Base-by-base conservation (phyloP, 2,797 vertebrate genomes). In the Aphelocoma californica region DNA sequence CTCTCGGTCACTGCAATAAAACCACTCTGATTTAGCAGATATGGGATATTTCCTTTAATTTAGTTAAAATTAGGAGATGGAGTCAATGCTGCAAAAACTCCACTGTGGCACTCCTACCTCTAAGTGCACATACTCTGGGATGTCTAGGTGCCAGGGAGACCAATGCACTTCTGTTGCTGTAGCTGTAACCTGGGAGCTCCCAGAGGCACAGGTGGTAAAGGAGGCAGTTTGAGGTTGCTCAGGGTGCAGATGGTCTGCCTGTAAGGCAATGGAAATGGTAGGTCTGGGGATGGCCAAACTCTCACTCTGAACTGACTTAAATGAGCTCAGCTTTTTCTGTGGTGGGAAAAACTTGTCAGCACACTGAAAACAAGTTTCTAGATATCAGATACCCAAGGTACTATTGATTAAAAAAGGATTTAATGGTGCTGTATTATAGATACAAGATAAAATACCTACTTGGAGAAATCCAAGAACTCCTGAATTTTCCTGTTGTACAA, bases 201-300 rank as follows among this genome's bases (percentile, higher is more conserved):
- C 14, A 23, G 19, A 89, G 24, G 34, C 12, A 19, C 44, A 61
- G 47, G 29, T 31, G 54, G 6, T 13, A 38, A 79, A 79, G 29
- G 28, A 31, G 40, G 15, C 25, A 72, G 3, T 48, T 38, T 56
- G 47, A 32, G n/a, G 28, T 25, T 81, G 34, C 66, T 60, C 26
- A 10, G 66, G 16, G 61, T 62, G 16, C 31, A 79, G 16, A 20
- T 1, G 0, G 1, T 19, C 25, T 36, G n/a, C 3, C 1, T 57
- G 12, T 44, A 20, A 1, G 3, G 8, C 29, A 84, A 17, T 32
- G 42, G 60, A 88, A 40, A 31, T 31, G 17, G 8, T 5, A 44
- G 60, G 57, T 45, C 57, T 78, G 34, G 24, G 40, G 8, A 21
- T 21, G 47, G 47, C 17, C 87, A 80, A 47, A 23, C 7, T 51